phyloP scores from a whole-genome alignment of 2,797 vertebrate species.

The Argentina silus region DNA sequence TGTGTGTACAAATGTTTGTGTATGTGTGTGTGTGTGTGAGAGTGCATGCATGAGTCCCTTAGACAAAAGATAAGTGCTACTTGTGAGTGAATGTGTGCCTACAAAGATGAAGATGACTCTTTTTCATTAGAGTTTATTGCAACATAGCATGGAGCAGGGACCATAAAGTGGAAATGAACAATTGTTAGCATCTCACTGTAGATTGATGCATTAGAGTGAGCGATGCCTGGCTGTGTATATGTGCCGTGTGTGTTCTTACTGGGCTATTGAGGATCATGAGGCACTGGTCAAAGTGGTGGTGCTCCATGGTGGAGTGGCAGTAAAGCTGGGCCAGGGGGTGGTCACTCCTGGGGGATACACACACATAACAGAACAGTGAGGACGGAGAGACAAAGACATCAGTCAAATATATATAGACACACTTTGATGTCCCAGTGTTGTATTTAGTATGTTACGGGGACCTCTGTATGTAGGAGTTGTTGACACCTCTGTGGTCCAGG shows the following conservation, averaged over 20 bases:
- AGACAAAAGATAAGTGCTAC: neutral
- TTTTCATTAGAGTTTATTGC: neutral
- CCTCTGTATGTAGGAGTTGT: conserved; percentile 98
- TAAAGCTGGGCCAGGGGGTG: conserved; percentile 96
- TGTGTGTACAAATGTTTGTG: conserved; percentile 10
- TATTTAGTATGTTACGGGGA: neutral
- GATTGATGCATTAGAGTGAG: too few species aligned
- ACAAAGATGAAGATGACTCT: neutral
- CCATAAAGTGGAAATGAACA: too few species aligned
- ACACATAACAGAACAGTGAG: neutral
- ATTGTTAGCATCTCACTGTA: too few species aligned
- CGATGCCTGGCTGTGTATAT: neutral
- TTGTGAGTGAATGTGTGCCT: neutral
- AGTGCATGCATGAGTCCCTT: neutral
- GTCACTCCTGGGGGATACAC: conserved; percentile 82
- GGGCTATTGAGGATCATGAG: conserved; percentile 98
- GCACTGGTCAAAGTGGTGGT: conserved; percentile 98
- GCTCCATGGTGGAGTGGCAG: conserved; percentile 98
- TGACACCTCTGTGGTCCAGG: conserved; percentile 96
- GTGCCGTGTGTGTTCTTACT: conserved; percentile 72
- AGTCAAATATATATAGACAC: neutral
- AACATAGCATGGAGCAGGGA: neutral
- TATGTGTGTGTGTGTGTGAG: conserved; percentile 1
- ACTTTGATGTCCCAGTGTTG: too few species aligned
- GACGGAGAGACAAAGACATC: neutral